Base-by-base conservation (phyloP, 2,888 invertebrate genomes). In the Drosophila subsilvestris region DNA sequence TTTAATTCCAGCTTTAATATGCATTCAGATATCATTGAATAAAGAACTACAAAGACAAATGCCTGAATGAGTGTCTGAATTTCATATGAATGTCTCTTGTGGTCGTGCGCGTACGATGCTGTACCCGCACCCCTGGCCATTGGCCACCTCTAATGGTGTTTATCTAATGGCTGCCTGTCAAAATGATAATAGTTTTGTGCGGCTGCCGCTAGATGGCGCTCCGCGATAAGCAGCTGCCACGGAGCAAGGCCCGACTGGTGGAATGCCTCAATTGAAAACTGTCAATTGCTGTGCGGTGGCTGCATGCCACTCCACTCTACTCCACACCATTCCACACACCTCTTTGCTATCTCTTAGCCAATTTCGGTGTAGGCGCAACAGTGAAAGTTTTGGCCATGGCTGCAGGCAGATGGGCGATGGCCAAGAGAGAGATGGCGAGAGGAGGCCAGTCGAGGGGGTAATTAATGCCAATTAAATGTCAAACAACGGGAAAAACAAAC, bases 401-500 rank as follows among this genome's bases (percentile, higher is more conserved):
- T 59, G 20, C 29, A 57, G 56, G 44, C 44, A 44, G 45, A 47
- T 45, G 45, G 29, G 18, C 18, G 69, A 44, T 58, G 47, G 48
- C 51, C 47, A n/a, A 20, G 12, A 22, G 17, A 18, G 32, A 10
- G 42, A 12, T 3, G 4, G 18, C 1, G 10, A 29, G 29, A 29
- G 32, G 25, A 6, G 51, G 32, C n/a, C 58, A 27, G n/a, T 53
- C 32, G 27, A 20, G 44, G 60, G 51, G 77, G 79, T 87, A 87
- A 84, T 87, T 84, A 84, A 87, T 79, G 83, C 82, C 87, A 84
- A 87, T 84, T 84, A 85, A 81, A 79, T 87, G 87, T 85, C 87
- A 84, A 79, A 69, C 75, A 66, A 55, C 29, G 54, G 66, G 66
- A 49, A 56, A 54, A 60, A 61, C 66, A 69, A 75, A 37, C 37